These are phyloP conservation scores for Esperia sulphurella DNA, from an alignment of 2,888 invertebrate species.

Conservation along the genomic window DNA sequence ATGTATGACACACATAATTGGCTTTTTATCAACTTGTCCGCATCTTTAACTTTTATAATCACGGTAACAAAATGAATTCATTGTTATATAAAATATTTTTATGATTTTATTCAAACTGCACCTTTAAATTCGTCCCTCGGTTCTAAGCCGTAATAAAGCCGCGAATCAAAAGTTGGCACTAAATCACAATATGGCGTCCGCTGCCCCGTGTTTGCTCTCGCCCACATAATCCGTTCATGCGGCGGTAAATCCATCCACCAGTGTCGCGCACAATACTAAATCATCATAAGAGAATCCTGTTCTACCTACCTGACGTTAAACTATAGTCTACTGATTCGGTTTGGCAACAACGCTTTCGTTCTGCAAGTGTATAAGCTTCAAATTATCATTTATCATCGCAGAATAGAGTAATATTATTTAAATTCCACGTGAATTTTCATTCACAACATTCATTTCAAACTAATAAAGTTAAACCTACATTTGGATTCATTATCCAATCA, in stretches of 20 bases:
- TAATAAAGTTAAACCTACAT: slow-evolving; percentile 46
- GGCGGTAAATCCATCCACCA: slow-evolving; percentile 76
- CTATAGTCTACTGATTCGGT: slow-evolving; percentile 26
- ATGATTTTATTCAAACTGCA: slow-evolving; percentile 21
- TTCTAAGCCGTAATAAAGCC: slow-evolving; percentile 63
- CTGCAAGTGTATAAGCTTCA: background rate
- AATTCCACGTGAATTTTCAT: slow-evolving; percentile 12
- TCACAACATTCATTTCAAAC: slow-evolving; percentile 27
- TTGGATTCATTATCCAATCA: slow-evolving; percentile 61
- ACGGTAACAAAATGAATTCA: background rate
- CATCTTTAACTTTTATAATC: background rate
- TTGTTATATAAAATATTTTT: background rate
- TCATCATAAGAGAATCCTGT: slow-evolving; percentile 78
- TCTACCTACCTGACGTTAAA: slow-evolving; percentile 30
- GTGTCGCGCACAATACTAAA: slow-evolving; percentile 71
- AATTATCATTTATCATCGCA: background rate
- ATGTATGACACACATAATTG: slow-evolving; percentile 1
- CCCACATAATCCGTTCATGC: slow-evolving; percentile 78
- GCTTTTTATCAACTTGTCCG: background rate
- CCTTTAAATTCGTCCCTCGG: slow-evolving; percentile 41
- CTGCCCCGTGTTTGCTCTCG: slow-evolving; percentile 77
- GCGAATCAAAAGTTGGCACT: slow-evolving; percentile 74
- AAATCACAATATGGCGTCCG: slow-evolving; percentile 76
- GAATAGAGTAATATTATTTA: background rate
- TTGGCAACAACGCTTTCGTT: slow-evolving; percentile 42